Evolutionary conservation across 2,888 invertebrate species (phyloP), one percentile per base, ranked within the genome.

Genomic region (Papilio demoleus): DNA sequence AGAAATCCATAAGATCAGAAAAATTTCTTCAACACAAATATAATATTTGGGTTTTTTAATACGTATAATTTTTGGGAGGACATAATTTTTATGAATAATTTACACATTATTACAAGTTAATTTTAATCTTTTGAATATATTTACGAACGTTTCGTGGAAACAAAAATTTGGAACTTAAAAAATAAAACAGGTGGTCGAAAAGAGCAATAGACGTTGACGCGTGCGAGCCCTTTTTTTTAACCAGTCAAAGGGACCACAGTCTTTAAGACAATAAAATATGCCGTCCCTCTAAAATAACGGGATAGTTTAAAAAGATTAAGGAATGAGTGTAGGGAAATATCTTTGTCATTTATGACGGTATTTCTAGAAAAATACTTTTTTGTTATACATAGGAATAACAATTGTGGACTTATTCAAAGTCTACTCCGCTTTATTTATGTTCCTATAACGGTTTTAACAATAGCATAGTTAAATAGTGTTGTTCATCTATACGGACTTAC

Each of bases 121-220:
- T n/a, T n/a, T n/a, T n/a, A n/a, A n/a, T n/a, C n/a, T n/a, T n/a
- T n/a, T n/a, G n/a, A n/a, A n/a, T n/a, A n/a, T n/a, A n/a, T n/a
- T n/a, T n/a, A n/a, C n/a, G n/a, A n/a, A n/a, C n/a, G n/a, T n/a
- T n/a, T n/a, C n/a, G n/a, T n/a, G n/a, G n/a, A n/a, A n/a, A n/a
- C n/a, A n/a, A 50, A 50, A 50, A 24, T 50, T 50, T 50, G 1
- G 1, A 50, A 50, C 12, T 2, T 14, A 56, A 14, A 56, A 27
- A 56, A 56, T 56, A 56, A 56, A 50, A 63, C 68, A 68, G 68
- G 68, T 68, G 68, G 67, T 38, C 62, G 53, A 42, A 59, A 59
- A 8, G 27, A 38, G 66, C 59, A 36, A 40, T 61, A 61, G 38
- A 53, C 62, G 38, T 36, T 58, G 56, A 63, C 38, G 38, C 61